A percentile compares a stretch with the other conserved stretches of the same genome.
These are phyloP conservation scores for Passer domesticus DNA, from an alignment of 2,113 vertebrate genomes.

Conservation along the genomic window DNA sequence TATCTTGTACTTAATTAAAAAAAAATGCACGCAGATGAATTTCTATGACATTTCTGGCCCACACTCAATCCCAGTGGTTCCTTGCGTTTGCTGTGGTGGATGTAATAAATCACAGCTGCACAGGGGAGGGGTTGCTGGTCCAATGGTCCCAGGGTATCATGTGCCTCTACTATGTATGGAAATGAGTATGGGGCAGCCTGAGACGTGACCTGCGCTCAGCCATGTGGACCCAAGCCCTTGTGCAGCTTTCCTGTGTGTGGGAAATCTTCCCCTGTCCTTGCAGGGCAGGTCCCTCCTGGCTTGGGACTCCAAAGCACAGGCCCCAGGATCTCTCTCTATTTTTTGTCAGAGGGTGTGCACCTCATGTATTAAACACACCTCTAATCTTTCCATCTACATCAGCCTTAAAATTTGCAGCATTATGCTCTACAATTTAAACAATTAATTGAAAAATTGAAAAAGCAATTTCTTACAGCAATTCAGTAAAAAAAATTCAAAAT, in stretches of 20 bases:
- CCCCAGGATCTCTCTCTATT: not conserved
- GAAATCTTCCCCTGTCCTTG: not conserved
- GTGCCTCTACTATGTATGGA: fast-evolving
- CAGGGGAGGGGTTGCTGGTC: not conserved
- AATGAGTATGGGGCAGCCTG: fast-evolving
- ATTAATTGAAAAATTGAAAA: not conserved
- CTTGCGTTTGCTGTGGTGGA: not conserved
- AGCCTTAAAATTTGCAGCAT: not conserved
- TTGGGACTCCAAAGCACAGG: not conserved
- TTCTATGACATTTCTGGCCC: not conserved
- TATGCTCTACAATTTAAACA: not conserved
- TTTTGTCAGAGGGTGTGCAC: not conserved
- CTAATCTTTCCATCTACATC: not conserved
- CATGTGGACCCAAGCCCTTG: not conserved
- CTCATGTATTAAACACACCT: not conserved
- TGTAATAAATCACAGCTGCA: not conserved
- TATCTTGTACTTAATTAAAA: not conserved
- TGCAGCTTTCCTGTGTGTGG: not conserved
- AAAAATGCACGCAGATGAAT: not conserved
- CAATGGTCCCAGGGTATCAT: fast-evolving
- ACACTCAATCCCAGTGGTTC: fast-evolving
- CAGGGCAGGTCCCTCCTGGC: not conserved
- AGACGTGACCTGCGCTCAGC: not conserved
- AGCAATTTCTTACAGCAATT: not conserved
- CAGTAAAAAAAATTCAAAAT: not conserved